Base-by-base conservation (phyloP, 2,113 vertebrate species). In the Peucedramus taeniatus region DNA sequence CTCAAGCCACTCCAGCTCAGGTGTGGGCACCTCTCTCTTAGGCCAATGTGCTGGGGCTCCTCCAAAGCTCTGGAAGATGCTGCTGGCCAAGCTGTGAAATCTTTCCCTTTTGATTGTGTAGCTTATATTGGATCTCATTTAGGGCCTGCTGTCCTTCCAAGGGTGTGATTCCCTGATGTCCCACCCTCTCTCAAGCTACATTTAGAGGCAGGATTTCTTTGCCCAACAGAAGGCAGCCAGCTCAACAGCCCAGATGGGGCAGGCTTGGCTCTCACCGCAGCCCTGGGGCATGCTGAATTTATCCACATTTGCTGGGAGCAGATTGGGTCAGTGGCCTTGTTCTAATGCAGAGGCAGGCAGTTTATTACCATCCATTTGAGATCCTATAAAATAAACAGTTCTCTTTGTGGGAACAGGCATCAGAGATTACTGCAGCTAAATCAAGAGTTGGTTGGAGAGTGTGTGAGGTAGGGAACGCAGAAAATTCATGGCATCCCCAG, bases 401-500 rank as follows among this genome's bases (percentile, higher is more conserved):
- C 40, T 71, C 47, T 76, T 76, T 31, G 74, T 93, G 82, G 90
- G 75, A 96, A 80, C 30, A 69, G 50, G 42, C 75, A 83, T 39
- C 63, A 80, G 92, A 91, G 75, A 85, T 87, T 87, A 16, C 51
- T 90, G 91, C 11, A 88, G 68, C 84, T 87, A 94, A 93, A 93
- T 88, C 75, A 90, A 72, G 84, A 16, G 50, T 92, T 33, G 35
- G n/a, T 92, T 92, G 83, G 83, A 1, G 1, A 84, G 30, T 16
- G n/a, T 27, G 50, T 3, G 1, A 28, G 15, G 63, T 10, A 74
- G 78, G 59, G 87, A 96, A 78, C 4, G 2, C 68, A 83, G 92
- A 90, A 96, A 85, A 96, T 92, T 42, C 60, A 19, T 37, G 82
- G 75, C 89, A 82, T 77, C 50, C 28, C 50, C 50, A 66, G 79